Evolutionary conservation across 2,113 vertebrate species (phyloP), one percentile per base, ranked within the genome.

Genomic region (Macrotus californicus): DNA sequence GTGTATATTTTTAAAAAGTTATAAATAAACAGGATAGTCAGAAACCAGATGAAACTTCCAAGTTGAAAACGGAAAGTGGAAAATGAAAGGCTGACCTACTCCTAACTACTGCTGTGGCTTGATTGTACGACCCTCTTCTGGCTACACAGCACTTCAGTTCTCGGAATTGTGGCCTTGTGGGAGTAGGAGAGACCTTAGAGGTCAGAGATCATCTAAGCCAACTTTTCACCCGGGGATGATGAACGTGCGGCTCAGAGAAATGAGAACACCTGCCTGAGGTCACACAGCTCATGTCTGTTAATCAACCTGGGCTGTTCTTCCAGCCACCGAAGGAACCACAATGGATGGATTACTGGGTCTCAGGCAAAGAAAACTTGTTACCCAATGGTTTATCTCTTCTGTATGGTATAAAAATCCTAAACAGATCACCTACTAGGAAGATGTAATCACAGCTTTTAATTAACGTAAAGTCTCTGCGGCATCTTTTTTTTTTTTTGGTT

Each of bases 21-120:
- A 96, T 75, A 97, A 94, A 97, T 96, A 96, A 97, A 94, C 79
- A 96, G 52, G 91, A 73, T 12, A 21, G 70, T 88, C 81, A 94
- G 86, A 95, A 93, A 91, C 50, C 59, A 90, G 87, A 89, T 88
- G 69, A 79, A 85, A 92, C 39, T 41, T 93, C 81, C n/a, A 90
- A 85, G 79, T 76, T 46, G 87, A 84, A 93, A 82, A 88, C 1
- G 48, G 77, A 82, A 90, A 90, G 36, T 48, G 6, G 48, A 73
- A 92, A 54, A 83, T 82, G 5, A 95, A 94, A 95, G 87, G 41
- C 13, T 2, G 82, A 14, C 18, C 52, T n/a, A 7, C 29, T 80
- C 84, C 43, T 59, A 69, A 66, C 52, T 24, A 29, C 14, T 0
- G 26, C 50, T 50, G 48, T 8, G 14, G 50, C 48, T 75, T 14